Conservation (phyloP, 2,888 invertebrate species). For the Drosophila barbarae region DNA sequence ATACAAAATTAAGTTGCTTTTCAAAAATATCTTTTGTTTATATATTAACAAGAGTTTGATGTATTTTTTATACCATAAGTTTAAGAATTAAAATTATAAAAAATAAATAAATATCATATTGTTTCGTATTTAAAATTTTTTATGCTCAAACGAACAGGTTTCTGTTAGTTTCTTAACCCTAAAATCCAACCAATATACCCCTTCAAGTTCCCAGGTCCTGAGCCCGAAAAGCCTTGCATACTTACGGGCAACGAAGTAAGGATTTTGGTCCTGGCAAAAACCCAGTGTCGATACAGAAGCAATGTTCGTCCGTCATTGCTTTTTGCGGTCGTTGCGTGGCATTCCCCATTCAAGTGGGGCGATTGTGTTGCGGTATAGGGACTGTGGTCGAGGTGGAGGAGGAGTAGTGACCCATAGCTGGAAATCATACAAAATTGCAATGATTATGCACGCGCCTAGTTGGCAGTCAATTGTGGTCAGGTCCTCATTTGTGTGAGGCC, state of each 20-base stretch:
- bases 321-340: constrained; percentile 39
- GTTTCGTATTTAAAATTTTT: no score
- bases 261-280: constrained; percentile 19
- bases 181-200: background rate
- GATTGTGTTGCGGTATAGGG: constrained; percentile 6
- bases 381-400: background rate
- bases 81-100: background rate
- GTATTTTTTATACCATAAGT: no score
- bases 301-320: constrained; percentile 34
- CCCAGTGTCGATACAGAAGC: constrained; percentile 28
- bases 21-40: no score
- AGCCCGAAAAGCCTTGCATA: constrained; percentile 61
- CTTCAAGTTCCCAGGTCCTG: background rate
- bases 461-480: constrained; percentile 70
- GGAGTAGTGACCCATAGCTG: constrained; percentile 4
- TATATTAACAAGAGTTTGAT: no score
- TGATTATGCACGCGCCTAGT: constrained; percentile 66
- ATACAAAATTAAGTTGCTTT: no score
- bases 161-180: no score
- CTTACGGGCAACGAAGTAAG: constrained; percentile 47
- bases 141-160: no score
- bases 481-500: constrained; percentile 53
- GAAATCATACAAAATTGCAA: constrained; percentile 68
- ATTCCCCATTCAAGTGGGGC: constrained; percentile 46
- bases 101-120: no score